Base-by-base conservation (phyloP, 2,888 invertebrate genomes). In the Stomorhina lunata region DNA sequence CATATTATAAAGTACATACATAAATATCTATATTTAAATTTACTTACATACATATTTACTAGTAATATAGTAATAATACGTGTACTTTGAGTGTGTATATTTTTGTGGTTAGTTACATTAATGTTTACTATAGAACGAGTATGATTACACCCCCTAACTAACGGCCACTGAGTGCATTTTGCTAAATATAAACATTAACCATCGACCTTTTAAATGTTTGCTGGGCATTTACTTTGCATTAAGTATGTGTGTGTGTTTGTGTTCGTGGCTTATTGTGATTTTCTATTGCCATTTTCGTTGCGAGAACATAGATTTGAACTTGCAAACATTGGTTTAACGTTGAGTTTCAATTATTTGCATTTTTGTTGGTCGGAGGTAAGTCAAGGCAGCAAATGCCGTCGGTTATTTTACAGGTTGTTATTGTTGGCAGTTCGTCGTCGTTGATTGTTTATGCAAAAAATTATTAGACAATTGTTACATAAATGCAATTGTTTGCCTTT, bases 151-250 rank as follows among this genome's bases (percentile, higher is more conserved):
- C 27, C 40, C 55, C 12, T 66, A 40, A 48, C 40, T 63, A 12
- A 37, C 12, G 25, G 50, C 22, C 50, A 27, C 29, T 59, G 43
- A 72, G 25, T 75, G 73, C 78, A 82, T 75, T 79, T 69, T 37
- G 53, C 32, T 34, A 43, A 78, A 78, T 63, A 57, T 37, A 82
- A 82, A 82, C 71, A 82, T 43, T 10, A 53, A 37, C 45, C 45
- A 59, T 45, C 17, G 27, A 17, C 37, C 57, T 69, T 37, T 61
- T 59, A 71, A 82, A 82, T 82, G 82, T 82, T 82, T 82, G 82
- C 66, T 82, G 79, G 82, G 82, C 82, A 79, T 82, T 82, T 76
- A 61, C 34, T 27, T 66, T 72, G 59, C n/a, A n/a, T n/a, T n/a
- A n/a, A n/a, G n/a, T n/a, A n/a, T n/a, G n/a, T n/a, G n/a, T n/a